Evolutionary conservation across 2,888 invertebrate genomes (phyloP), one percentile per base, ranked within the genome.

Genomic region (Xestia ashworthii): DNA sequence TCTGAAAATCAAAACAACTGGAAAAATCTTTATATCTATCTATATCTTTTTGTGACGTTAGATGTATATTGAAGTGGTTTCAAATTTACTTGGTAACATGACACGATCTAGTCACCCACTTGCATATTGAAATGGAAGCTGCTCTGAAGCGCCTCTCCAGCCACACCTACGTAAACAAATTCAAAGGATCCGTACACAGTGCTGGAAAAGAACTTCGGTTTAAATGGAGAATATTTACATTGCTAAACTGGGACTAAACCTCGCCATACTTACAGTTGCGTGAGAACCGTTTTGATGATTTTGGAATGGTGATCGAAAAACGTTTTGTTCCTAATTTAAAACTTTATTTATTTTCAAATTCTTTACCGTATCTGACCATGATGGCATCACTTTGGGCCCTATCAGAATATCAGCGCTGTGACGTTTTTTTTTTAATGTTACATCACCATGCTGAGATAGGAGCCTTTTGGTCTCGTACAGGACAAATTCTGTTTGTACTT

Each of bases 81-180:
- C 62, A 84, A 79, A 82, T 77, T 80, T 84, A 74, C 72, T 68
- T 71, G 48, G 70, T 76, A 71, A 84, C 62, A 71, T 73, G 78
- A 73, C 80, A 71, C 67, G 85, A 74, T 83, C 72, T 62, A 58
- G 50, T 53, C 74, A 64, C 76, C 71, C 72, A 82, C 85, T 82
- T 83, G 80, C 85, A 85, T 85, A 80, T 85, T 85, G 85, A 82
- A 85, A 85, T 82, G 72, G 73, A 66, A 80, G 48, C 68, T 60
- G 50, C 66, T 58, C 44, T 25, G 53, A 48, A 72, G 60, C 70
- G 69, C 48, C 84, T 71, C 77, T 76, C 73, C 14, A 50, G 71
- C 64, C 50, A 67, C 74, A 82, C 76, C 76, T 73, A 82, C 71
- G 71, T 80, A 78, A 85, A 85, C 85, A 83, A 85, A 85, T 80